A percentile compares a stretch with the other conserved stretches of the same genome.
Conservation (phyloP, 2,113 vertebrate genomes). For the Chionodraco myersi region DNA sequence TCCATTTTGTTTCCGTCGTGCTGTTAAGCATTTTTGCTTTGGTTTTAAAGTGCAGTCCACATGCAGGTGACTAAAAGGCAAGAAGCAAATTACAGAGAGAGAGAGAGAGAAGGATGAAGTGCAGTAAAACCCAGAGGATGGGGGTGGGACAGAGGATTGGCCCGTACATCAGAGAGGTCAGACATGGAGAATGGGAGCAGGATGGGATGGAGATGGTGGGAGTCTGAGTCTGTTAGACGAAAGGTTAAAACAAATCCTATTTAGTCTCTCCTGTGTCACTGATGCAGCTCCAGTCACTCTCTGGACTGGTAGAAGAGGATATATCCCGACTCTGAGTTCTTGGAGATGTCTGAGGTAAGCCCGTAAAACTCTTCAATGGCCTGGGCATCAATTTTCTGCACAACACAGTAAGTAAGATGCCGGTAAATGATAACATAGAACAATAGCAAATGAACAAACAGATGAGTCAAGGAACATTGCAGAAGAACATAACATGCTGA, state of each 20-base stretch:
- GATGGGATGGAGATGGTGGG: slow-evolving; percentile 24
- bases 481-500: neutral
- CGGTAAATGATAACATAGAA: neutral
- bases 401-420: neutral
- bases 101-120: neutral
- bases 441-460: neutral
- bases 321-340: slow-evolving; percentile 99
- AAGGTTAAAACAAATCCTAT: slow-evolving; percentile 26
- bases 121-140: slow-evolving; percentile 42
- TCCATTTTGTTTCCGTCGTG: slow-evolving; percentile 31
- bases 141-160: slow-evolving; percentile 60
- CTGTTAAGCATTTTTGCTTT: slow-evolving; percentile 58
- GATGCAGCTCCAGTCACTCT: slow-evolving; percentile 84
- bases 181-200: slow-evolving; percentile 16
- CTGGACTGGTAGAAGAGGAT: slow-evolving; percentile 99
- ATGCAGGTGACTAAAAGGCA: slow-evolving; percentile 81
- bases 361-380: slow-evolving; percentile 99
- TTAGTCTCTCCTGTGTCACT: slow-evolving; percentile 24
- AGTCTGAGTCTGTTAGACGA: slow-evolving; percentile 34
- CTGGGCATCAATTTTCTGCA: slow-evolving; percentile 98
- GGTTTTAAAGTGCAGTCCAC: slow-evolving; percentile 85
- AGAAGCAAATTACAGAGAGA: slow-evolving; percentile 41
- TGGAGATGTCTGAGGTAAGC: slow-evolving; percentile 98
- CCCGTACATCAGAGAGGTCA: slow-evolving; percentile 66
- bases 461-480: slow-evolving; percentile 17